Evolutionary conservation across 2,888 invertebrate species (phyloP), one percentile per base, ranked within the genome.

Genomic region (Nycteola revayana): DNA sequence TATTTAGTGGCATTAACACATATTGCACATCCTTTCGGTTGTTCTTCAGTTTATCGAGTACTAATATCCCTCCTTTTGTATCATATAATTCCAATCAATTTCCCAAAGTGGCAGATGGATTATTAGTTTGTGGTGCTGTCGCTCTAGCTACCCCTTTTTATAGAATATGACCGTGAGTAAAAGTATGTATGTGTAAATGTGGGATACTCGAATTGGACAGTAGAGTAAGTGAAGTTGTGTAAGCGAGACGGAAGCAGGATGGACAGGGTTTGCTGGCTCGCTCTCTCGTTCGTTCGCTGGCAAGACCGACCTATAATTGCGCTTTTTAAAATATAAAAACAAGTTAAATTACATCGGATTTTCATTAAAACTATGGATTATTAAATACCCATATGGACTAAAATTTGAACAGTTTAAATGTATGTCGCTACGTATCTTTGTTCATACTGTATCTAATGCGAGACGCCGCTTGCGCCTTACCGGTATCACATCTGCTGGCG

Each of bases 371-470:
- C 6, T 6, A 18, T 18, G 18, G 18, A 18, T 18, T 18, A 18
- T 18, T 18, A 18, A 18, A 18, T 18, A 18, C 6, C 18, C 29
- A 34, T 34, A 34, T 28, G 33, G 33, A 34, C 33, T 9, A 28
- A 34, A 34, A 34, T 34, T 34, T 28, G 33, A 40, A 40, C 40
- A 40, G 40, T 40, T 40, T 35, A 40, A 40, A 40, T n/a, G 25
- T 35, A 40, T 28, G 35, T 40, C 35, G 40, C 40, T 40, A 40
- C 40, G 40, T 35, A 40, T 40, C 39, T 39, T 34, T 35, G 40
- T 40, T 40, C 40, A 38, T 33, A 29, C 38, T 38, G 38, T 33
- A 38, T 38, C 25, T 33, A 36, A 36, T 36, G 38, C 38, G 38
- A 38, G 38, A 38, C 38, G 35, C 35, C 35, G 35, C 35, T 36